These are phyloP conservation scores for Ochropacha duplaris DNA, from an alignment of 2,888 invertebrate species.

Conservation along the genomic window DNA sequence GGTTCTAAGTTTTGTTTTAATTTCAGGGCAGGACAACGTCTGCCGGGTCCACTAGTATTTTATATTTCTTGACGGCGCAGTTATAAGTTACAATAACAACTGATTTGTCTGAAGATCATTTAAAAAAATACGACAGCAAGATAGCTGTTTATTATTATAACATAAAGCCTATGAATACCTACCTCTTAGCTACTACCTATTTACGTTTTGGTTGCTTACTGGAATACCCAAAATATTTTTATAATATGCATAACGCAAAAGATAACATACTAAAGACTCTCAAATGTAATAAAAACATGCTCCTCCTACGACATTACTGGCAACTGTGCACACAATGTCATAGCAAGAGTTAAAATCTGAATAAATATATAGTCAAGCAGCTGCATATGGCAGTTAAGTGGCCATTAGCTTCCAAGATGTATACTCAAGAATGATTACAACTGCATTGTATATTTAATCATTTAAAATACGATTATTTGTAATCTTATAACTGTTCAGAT, in stretches of 20 bases:
- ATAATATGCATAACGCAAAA: slow-evolving; percentile 37
- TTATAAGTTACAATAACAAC: too few relatives aligned
- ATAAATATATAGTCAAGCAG: slow-evolving; percentile 67
- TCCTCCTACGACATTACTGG: slow-evolving; percentile 56
- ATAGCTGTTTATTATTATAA: too few relatives aligned
- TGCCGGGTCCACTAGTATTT: too few relatives aligned
- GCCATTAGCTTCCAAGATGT: slow-evolving; percentile 42
- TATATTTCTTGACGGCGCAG: too few relatives aligned
- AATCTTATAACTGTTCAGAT: background rate
- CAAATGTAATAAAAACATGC: slow-evolving; percentile 3
- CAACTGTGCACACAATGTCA: slow-evolving; percentile 51
- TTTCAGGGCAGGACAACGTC: too few relatives aligned
- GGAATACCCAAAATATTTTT: slow-evolving; percentile 17
- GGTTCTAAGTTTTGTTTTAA: too few relatives aligned
- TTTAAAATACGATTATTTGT: background rate
- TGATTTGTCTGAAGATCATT: too few relatives aligned
- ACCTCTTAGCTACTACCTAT: background rate
- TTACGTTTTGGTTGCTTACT: background rate
- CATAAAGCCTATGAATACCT: background rate
- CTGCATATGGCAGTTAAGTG: slow-evolving; percentile 62
- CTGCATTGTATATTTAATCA: background rate
- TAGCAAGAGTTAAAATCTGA: slow-evolving; percentile 54
- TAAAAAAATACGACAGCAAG: too few relatives aligned
- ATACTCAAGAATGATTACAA: slow-evolving; percentile 3
- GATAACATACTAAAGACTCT: slow-evolving; percentile 30